Evolutionary conservation across 2,888 invertebrate genomes (phyloP).

Genomic region (Bombylius discolor): DNA sequence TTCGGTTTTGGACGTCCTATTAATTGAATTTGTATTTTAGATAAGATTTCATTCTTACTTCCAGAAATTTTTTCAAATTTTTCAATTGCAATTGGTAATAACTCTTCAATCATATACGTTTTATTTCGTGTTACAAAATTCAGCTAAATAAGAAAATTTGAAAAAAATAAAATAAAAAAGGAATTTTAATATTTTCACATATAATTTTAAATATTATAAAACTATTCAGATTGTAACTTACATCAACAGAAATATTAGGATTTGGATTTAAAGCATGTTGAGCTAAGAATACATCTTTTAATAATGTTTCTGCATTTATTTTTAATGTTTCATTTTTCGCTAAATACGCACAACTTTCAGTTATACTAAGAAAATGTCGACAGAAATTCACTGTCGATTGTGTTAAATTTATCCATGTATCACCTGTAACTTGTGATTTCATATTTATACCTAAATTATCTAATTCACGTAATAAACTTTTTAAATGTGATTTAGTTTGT

Average conservation of each 20-base stretch:
- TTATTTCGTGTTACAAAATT: slow-evolving; percentile 36
- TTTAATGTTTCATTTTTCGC: slow-evolving; percentile 32
- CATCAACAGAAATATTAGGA: slow-evolving; percentile 29
- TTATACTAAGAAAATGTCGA: slow-evolving; percentile 30
- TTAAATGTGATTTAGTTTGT: slow-evolving; percentile 34
- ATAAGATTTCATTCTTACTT: slow-evolving; percentile 24
- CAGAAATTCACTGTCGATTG: slow-evolving; percentile 34
- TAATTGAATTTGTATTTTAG: slow-evolving; percentile 23
- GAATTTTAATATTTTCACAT: slow-evolving; percentile 4
- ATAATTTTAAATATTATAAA: neutral
- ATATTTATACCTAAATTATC: slow-evolving; percentile 32
- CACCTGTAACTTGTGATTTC: slow-evolving; percentile 31
- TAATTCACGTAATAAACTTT: slow-evolving; percentile 28
- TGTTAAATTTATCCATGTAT: slow-evolving; percentile 35
- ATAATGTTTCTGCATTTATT: slow-evolving; percentile 25
- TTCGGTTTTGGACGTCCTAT: slow-evolving; percentile 29
- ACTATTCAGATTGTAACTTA: slow-evolving; percentile 17
- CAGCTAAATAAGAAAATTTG: slow-evolving; percentile 21
- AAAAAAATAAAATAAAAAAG: neutral
- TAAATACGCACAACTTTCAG: slow-evolving; percentile 31
- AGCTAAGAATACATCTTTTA: slow-evolving; percentile 30
- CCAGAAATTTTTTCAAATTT: slow-evolving; percentile 30
- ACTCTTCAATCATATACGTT: slow-evolving; percentile 28
- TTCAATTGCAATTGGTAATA: slow-evolving; percentile 30
- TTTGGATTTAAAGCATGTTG: slow-evolving; percentile 32